Evolutionary conservation across 2,888 invertebrate species (phyloP).

Genomic region (Lacanobia oleracea): DNA sequence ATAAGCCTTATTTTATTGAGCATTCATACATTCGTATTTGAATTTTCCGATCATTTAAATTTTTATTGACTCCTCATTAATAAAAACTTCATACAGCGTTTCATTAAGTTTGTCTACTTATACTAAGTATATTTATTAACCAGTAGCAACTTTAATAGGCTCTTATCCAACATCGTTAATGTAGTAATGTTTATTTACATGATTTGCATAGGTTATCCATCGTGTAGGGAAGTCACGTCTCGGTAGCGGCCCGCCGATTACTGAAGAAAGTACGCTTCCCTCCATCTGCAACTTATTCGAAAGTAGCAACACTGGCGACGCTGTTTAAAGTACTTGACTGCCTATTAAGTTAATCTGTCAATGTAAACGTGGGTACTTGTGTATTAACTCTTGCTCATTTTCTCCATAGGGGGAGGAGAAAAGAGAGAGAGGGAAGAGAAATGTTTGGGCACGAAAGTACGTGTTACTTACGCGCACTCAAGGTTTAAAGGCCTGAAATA

Average conservation of each 20-base stretch:
- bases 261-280: conserved; percentile 55
- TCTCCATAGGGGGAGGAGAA: neutral
- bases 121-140: neutral
- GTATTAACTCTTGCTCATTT: conserved; percentile 25
- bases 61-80: neutral
- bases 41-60: neutral
- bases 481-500: conserved; percentile 3
- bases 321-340: conserved; percentile 50
- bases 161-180: conserved; percentile 7
- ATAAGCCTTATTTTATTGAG: neutral
- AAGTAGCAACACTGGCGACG: conserved; percentile 42
- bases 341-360: conserved; percentile 50
- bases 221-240: conserved; percentile 41
- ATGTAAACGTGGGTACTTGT: conserved; percentile 32
- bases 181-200: conserved; percentile 23
- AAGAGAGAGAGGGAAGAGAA: neutral
- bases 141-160: neutral
- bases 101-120: neutral
- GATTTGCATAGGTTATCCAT: conserved; percentile 50
- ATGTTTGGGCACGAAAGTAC: conserved; percentile 10
- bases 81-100: neutral
- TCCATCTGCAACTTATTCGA: conserved; percentile 55
- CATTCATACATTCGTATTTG: neutral
- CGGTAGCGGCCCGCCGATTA: conserved; percentile 26
- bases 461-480: conserved; percentile 3